Conservation (phyloP, 2,797 vertebrate species). For the Clarias fuscus region DNA sequence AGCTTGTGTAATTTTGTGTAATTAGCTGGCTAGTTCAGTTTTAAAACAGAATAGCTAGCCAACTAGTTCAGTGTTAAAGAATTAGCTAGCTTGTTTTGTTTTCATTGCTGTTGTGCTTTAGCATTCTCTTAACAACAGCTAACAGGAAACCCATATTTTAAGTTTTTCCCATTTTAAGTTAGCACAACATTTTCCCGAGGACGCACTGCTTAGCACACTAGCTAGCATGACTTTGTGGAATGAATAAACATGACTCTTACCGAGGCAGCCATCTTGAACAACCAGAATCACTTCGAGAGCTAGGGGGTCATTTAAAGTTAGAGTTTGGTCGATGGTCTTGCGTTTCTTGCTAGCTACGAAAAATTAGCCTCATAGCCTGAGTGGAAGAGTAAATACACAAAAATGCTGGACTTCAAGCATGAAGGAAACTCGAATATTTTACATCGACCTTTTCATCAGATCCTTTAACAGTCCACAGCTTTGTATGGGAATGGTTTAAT, state of each 20-base stretch:
- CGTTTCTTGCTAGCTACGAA: neutral
- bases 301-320: neutral
- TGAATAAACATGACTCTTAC: neutral
- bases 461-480: slow-evolving; percentile 5
- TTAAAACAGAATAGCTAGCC: neutral
- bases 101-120: neutral
- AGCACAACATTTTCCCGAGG: neutral
- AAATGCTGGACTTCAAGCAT: neutral
- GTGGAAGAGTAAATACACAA: neutral
- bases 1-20: neutral
- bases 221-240: neutral
- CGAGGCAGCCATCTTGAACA: slow-evolving; percentile 9
- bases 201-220: neutral
- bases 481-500: slow-evolving; percentile 6
- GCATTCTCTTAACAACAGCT: neutral
- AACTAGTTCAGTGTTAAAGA: neutral
- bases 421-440: neutral
- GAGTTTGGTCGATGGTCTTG: neutral
- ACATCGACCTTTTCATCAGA: neutral
- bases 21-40: neutral
- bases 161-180: neutral
- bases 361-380: slow-evolving; percentile 1
- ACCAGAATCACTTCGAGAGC: neutral
- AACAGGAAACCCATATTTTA: neutral
- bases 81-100: neutral